Percentiles rank a stretch among this genome's conserved stretches.
phyloP scores from a whole-genome alignment of 1,140 invertebrate genomes.

The Drosophila parvula region DNA sequence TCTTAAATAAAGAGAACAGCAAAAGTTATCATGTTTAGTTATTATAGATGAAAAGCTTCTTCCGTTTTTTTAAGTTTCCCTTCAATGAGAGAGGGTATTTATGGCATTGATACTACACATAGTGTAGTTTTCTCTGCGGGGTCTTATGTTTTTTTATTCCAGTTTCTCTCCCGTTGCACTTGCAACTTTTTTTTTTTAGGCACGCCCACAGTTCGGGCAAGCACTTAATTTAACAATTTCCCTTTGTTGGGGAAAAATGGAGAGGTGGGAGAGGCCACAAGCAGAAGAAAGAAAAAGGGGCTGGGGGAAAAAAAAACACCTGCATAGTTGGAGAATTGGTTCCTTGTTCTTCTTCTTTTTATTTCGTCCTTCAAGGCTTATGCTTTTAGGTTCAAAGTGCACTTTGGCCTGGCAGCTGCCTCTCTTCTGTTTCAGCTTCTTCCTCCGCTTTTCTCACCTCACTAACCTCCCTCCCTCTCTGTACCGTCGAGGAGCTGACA shows the following conservation, averaged over 20 bases:
- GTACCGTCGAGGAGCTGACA: slow-evolving; percentile 23
- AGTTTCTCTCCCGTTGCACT: slow-evolving; percentile 37
- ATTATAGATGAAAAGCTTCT: background rate
- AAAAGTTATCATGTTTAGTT: background rate
- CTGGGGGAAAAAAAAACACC: slow-evolving; percentile 9
- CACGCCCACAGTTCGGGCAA: slow-evolving; percentile 46
- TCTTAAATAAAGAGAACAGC: background rate
- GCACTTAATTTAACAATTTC: slow-evolving; percentile 77
- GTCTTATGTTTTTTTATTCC: slow-evolving; percentile 12
- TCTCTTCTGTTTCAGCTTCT: slow-evolving; percentile 28
- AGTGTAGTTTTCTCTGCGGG: background rate
- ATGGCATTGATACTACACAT: slow-evolving; percentile 24
- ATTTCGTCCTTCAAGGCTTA: slow-evolving; percentile 58
- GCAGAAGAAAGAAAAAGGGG: background rate
- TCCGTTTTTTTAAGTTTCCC: too few relatives aligned
- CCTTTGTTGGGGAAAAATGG: slow-evolving; percentile 47
- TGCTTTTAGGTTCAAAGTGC: slow-evolving; percentile 78
- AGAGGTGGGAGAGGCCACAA: background rate
- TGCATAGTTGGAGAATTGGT: slow-evolving; percentile 33
- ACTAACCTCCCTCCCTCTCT: slow-evolving; percentile 3
- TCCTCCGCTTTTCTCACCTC: slow-evolving; percentile 34
- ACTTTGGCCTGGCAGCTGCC: slow-evolving; percentile 68
- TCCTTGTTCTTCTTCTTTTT: slow-evolving; percentile 7
- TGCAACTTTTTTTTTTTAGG: slow-evolving; percentile 50
- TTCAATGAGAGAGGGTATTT: slow-evolving; percentile 19